Conservation (phyloP, 2,888 invertebrate genomes). For the Cryptophagus acutangulus region DNA sequence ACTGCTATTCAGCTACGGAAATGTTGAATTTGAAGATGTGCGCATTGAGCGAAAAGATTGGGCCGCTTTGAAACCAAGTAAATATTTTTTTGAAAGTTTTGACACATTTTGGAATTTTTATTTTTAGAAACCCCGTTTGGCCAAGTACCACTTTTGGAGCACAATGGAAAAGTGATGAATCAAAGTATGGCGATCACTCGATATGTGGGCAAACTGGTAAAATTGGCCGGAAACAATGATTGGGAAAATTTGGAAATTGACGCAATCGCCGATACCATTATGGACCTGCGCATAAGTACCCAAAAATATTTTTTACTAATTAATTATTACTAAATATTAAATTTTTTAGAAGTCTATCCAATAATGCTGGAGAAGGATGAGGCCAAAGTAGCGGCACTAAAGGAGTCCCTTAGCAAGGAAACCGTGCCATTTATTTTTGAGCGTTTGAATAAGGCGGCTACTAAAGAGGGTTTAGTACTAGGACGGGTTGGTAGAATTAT, state of each 20-base stretch:
- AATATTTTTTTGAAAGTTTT: constrained; percentile 19
- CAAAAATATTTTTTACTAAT: neutral
- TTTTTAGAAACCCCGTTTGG: constrained; percentile 52
- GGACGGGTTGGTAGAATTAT: constrained; percentile 33
- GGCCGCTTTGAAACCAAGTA: constrained; percentile 38
- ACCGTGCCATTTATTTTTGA: neutral
- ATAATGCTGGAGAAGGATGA: too few relatives aligned
- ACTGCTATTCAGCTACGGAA: constrained; percentile 58
- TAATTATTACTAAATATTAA: constrained; percentile 33
- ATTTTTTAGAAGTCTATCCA: constrained; percentile 48
- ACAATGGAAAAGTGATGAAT: constrained; percentile 57
- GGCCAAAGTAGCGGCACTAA: constrained; percentile 46
- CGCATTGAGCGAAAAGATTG: constrained; percentile 48
- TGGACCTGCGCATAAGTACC: constrained; percentile 56
- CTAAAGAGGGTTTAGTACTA: constrained; percentile 54
- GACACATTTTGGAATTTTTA: too few relatives aligned
- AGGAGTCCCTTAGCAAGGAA: neutral
- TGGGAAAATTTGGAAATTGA: constrained; percentile 62
- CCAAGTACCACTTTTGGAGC: constrained; percentile 58
- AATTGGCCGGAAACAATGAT: constrained; percentile 53
- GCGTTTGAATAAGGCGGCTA: constrained; percentile 2
- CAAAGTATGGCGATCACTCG: constrained; percentile 59
- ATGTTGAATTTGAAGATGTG: constrained; percentile 57
- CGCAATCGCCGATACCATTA: constrained; percentile 56
- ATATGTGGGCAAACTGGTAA: constrained; percentile 59